Base-by-base conservation (phyloP, 2,113 vertebrate species). In the Brachyhypopomus occidentalis region DNA sequence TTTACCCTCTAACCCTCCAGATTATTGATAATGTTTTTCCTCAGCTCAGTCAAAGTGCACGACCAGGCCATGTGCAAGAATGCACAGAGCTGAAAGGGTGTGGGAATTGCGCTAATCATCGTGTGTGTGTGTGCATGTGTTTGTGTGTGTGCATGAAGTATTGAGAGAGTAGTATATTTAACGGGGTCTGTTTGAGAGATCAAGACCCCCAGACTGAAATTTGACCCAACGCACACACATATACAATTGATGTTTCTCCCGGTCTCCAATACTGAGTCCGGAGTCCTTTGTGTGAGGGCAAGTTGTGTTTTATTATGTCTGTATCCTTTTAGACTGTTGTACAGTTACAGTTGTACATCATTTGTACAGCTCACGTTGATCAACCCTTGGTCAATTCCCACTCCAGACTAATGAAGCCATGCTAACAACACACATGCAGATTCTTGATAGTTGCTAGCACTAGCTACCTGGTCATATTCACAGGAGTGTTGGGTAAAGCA, bases 121-220 rank as follows among this genome's bases (percentile, higher is more conserved):
- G 30, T 30, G 30, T 30, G 30, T 30, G 30, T 55, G 52, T 17
- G 8, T 55, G 8, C 1, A 5, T 55, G 52, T 55, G 52, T 55
- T 23, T 16, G 62, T 74, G 60, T 64, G 62, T 7, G 7, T 22
- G 4, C 0, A 9, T 22, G 59, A 23, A 23, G 9, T n/a, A n/a
- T n/a, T n/a, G n/a, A n/a, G n/a, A n/a, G n/a, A 30, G 2, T 11
- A 45, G 45, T 52, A 11, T 52, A 14, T 52, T 14, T 80, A 59
- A 75, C 71, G 66, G 59, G 63, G 48, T 62, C 74, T 82, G 80
- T 77, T 77, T 72, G 69, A 71, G 64, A 63, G 41, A 76, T 77
- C 52, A 58, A 66, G 25, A 38, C 52, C 30, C 23, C 63, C 25
- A 62, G 38, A 77, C 73, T 45, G 80, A 81, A 34, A 19, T 48